Evolutionary conservation across 2,113 vertebrate species (phyloP).

Genomic region (Capra hircus): DNA sequence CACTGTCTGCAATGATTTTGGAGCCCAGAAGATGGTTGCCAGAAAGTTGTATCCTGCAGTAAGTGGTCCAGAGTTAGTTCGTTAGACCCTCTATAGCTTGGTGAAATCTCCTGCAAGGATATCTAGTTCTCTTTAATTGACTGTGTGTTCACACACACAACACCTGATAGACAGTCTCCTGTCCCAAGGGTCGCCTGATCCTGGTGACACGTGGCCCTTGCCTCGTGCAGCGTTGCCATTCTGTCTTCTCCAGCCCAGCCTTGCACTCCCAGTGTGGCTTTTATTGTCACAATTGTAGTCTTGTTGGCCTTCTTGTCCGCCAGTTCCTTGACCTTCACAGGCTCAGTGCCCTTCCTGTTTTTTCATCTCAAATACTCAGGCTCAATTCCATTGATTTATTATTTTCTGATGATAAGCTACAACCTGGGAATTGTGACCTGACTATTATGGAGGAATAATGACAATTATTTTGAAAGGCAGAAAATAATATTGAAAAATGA

Average conservation of each 20-base stretch:
- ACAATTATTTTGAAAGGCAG: not conserved
- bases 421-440: not conserved
- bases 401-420: not conserved
- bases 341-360: not conserved
- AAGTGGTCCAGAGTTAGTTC: not conserved
- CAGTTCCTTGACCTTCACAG: not conserved
- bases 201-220: accelerated
- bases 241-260: not conserved
- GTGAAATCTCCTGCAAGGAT: not conserved
- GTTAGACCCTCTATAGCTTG: not conserved
- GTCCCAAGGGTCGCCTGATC: not conserved
- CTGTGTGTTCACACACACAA: not conserved
- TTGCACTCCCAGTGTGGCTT: not conserved
- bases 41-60: not conserved
- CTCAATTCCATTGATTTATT: not conserved
- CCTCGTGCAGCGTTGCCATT: not conserved
- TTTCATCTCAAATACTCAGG: not conserved
- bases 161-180: not conserved
- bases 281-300: not conserved
- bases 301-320: not conserved
- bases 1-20: not conserved
- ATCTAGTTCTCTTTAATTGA: not conserved
- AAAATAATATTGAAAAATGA: not conserved
- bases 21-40: not conserved
- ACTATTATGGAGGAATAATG: not conserved